Evolutionary conservation across 2,797 vertebrate genomes (phyloP).

Genomic region (Podarcis lilfordi): DNA sequence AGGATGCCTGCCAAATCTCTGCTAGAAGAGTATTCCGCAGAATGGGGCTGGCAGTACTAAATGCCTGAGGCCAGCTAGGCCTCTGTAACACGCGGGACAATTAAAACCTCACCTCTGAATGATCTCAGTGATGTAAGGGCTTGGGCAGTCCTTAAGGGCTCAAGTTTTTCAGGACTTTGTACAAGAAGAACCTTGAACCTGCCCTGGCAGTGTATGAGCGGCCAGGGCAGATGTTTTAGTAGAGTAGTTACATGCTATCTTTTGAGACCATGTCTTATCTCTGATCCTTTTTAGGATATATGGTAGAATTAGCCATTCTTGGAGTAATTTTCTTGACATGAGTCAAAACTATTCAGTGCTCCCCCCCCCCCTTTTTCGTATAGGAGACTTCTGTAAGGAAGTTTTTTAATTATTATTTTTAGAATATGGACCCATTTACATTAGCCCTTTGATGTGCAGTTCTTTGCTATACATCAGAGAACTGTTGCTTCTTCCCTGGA

Average conservation of each 20-base stretch:
- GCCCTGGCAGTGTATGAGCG: no score
- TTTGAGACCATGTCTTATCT: constrained; percentile 38
- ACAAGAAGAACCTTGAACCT: no score
- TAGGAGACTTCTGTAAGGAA: constrained; percentile 69
- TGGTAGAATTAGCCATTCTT: constrained; percentile 32
- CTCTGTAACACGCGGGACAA: no score
- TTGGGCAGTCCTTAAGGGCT: no score
- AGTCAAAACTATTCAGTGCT: constrained; percentile 68
- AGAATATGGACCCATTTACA: constrained; percentile 80
- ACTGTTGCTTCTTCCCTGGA: constrained; percentile 80
- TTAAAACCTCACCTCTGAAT: no score
- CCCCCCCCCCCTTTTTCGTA: constrained; percentile 70
- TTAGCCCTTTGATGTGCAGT: constrained; percentile 83
- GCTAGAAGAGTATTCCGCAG: no score
- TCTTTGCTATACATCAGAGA: constrained; percentile 81
- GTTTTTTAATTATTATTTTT: constrained; percentile 69
- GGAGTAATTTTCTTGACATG: constrained; percentile 69
- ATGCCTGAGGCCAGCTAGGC: no score
- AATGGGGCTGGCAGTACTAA: no score
- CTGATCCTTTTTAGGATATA: constrained; percentile 43
- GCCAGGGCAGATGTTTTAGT: no score
- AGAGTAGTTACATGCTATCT: constrained; percentile 1
- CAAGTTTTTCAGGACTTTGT: no score
- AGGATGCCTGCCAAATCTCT: no score
- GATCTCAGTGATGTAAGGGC: no score